Base-by-base conservation (phyloP, 2,113 vertebrate genomes). In the Echinops telfairi region DNA sequence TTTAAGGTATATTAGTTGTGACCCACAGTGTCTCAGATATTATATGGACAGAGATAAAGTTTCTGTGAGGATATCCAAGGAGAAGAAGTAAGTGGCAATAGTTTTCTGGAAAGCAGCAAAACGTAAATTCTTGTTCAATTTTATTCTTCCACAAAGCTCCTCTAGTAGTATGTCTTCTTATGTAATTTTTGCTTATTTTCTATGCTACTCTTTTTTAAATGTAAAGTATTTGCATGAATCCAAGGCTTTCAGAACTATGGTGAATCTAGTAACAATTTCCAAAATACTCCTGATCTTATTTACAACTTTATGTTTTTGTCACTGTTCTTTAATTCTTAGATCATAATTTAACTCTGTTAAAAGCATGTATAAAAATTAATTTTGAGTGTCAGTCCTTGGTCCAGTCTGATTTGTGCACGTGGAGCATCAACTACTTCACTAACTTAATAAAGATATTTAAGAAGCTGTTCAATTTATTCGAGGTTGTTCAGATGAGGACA, bases 21-120 rank as follows among this genome's bases (percentile, higher is more conserved):
- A 62, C 60, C 7, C 16, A 20, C 68, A 17, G 68, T 15, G 15
- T n/a, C 31, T 70, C 68, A n/a, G 3, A 23, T 43, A 53, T 68
- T 33, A 29, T 40, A 14, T 5, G n/a, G 29, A 64, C 0, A 58
- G n/a, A 70, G 2, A 2, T 8, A 27, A 22, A n/a, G 0, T 78
- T 40, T 81, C 38, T 84, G 60, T 83, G 19, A 40, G 23, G 71
- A 40, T 57, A 36, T 9, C 1, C 29, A 77, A 53, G 2, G 8
- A 27, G 60, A 29, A 90, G 73, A n/a, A 25, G 1, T 23, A 66
- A 6, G n/a, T 11, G 11, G 3, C 36, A 19, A 20, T 3, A 12
- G 15, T 70, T 79, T 27, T 47, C 36, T 47, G 29, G n/a, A 62
- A 76, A 70, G 20, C 40, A 77, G 17, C 68, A 9, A 11, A 29